These are phyloP conservation scores for Trochalopteron elliotii DNA, from an alignment of 2,113 vertebrate genomes.

Conservation along the genomic window DNA sequence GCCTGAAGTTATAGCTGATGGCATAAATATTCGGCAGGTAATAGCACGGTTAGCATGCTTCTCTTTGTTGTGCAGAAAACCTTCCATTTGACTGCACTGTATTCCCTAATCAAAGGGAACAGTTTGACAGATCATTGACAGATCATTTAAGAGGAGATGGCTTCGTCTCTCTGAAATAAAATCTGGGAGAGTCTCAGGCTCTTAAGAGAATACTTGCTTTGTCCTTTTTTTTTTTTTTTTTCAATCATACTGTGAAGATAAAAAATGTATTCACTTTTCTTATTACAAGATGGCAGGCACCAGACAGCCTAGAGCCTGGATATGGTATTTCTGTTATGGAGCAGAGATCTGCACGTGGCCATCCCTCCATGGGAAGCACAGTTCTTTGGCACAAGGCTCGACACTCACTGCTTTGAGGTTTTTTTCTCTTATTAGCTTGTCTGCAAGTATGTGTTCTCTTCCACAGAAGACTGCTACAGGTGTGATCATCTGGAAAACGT, in stretches of 20 bases:
- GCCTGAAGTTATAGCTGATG: background rate
- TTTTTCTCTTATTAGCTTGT: background rate
- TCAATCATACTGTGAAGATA: background rate
- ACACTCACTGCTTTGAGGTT: background rate
- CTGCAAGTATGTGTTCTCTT: background rate
- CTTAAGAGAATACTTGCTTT: background rate
- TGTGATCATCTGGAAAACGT: background rate
- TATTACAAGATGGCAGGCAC: background rate
- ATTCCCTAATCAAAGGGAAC: background rate
- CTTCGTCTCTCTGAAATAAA: background rate
- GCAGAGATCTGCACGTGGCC: background rate
- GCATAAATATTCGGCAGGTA: background rate
- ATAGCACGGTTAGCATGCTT: background rate
- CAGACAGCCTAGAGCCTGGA: background rate
- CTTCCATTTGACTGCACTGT: background rate
- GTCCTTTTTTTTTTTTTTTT: background rate
- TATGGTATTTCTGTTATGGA: accelerated
- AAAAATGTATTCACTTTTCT: background rate
- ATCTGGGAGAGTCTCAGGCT: background rate
- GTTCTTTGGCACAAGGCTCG: background rate
- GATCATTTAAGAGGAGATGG: background rate
- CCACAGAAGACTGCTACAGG: background rate
- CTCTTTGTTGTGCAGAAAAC: background rate
- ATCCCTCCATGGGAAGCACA: background rate
- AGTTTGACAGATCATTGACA: background rate